Evolutionary conservation across 1,140 invertebrate genomes (phyloP), one percentile per base, ranked within the genome.

Genomic region (Sycophaga agraensis): DNA sequence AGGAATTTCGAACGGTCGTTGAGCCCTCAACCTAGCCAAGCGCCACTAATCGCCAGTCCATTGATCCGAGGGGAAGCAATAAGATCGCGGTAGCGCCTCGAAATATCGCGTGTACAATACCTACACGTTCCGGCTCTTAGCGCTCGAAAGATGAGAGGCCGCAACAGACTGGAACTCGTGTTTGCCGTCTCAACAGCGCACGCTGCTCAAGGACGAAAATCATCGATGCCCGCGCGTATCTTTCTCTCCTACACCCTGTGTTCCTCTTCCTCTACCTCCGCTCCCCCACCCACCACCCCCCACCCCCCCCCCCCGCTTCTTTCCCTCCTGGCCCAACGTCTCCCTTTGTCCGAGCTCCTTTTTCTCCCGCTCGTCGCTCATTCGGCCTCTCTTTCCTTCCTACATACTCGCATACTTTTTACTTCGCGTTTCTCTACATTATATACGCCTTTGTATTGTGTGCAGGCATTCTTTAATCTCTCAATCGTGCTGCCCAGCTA

Each of bases 121-220:
- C 48, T 34, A 11, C 24, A 34, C 48, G 35, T 50, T 31, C 16
- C 35, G 16, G 37, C 24, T 39, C 24, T 59, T 49, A 34, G 21
- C 24, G 35, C n/a, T n/a, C n/a, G n/a, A n/a, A 31, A 49, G 55
- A 67, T 59, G 64, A 48, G 55, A 66, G 63, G 46, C n/a, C n/a
- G 61, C 65, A 64, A 46, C 40, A 62, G 59, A 68, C 40, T 66
- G 65, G 62, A 68, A 68, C 61, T 59, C 43, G 31, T 53, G 48
- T 62, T 53, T 51, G 51, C 62, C 53, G 35, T 42, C 21, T 42
- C 22, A 24, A 11, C 39, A 34, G 28, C 40, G 35, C 49, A 49
- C 48, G 50, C 35, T 37, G 28, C 64, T 51, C 53, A 70, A 62
- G 54, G 56, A 63, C 67, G 61, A 66, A 67, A 62, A 64, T 63